phyloP scores from a whole-genome alignment of 2,113 vertebrate genomes.

The Dromas ardeola region DNA sequence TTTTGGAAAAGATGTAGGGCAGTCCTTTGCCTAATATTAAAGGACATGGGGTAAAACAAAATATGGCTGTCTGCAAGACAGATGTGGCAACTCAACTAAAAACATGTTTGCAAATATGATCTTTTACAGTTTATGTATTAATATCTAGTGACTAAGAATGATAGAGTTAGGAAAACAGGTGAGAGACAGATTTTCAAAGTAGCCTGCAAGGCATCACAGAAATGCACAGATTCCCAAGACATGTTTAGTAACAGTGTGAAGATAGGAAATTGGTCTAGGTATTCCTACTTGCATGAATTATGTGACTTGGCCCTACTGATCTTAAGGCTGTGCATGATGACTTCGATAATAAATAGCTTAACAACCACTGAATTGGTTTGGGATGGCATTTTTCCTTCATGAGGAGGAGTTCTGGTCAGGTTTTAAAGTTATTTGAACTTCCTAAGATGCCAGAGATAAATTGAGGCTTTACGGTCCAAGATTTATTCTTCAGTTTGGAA shows the following conservation, averaged over 20 bases:
- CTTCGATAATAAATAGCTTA: background rate
- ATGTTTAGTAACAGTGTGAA: background rate
- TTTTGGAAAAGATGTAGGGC: background rate
- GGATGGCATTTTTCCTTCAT: background rate
- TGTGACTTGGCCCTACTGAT: background rate
- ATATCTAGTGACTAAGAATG: background rate
- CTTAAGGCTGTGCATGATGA: background rate
- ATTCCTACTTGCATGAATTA: background rate
- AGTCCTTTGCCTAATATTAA: background rate
- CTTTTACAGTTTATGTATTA: background rate
- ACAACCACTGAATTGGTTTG: background rate
- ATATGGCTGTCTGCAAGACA: background rate
- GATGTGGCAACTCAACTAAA: background rate
- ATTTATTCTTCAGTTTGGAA: background rate
- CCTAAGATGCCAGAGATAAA: background rate
- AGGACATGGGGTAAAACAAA: background rate
- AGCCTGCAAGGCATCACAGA: background rate
- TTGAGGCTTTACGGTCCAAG: background rate
- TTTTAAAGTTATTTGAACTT: background rate
- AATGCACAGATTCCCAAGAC: background rate
- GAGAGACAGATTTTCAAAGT: background rate
- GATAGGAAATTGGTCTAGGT: background rate
- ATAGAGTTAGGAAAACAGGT: background rate
- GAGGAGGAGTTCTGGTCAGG: background rate
- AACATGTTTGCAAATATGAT: background rate